These are phyloP conservation scores for Meiosimyza platycephala DNA, from an alignment of 2,888 invertebrate genomes.

Conservation along the genomic window DNA sequence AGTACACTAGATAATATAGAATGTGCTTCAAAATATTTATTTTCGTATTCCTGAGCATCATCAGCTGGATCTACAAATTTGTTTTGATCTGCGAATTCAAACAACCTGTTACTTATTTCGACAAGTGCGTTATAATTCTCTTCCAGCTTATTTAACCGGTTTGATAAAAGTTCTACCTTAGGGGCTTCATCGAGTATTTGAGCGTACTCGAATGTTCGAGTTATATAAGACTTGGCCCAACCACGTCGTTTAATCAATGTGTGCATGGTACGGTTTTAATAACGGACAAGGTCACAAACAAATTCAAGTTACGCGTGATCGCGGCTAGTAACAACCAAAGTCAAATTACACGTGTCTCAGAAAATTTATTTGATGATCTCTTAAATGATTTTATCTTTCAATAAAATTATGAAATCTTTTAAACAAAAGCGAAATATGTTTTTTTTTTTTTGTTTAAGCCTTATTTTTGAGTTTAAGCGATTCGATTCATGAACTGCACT, in stretches of 20 bases:
- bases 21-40: background rate
- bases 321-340: no score
- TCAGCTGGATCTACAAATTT: background rate
- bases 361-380: no score
- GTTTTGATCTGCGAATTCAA: background rate
- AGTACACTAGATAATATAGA: background rate
- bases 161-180: background rate
- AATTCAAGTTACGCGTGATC: no score
- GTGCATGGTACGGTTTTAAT: no score
- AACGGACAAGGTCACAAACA: no score
- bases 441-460: no score
- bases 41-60: background rate
- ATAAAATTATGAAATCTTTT: no score
- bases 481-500: no score
- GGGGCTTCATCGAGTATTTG: background rate
- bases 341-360: no score
- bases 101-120: background rate
- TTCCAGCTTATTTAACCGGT: background rate
- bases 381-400: no score
- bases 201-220: conserved; percentile 15
- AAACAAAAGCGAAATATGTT: no score
- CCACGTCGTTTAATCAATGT: conserved; percentile 14
- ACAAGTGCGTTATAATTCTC: background rate
- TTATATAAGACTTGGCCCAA: conserved; percentile 10
- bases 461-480: no score